A percentile compares a stretch with the other conserved stretches of the same genome.
Evolutionary conservation across 2,113 vertebrate genomes (phyloP).

Genomic region (Prunella fulvescens): DNA sequence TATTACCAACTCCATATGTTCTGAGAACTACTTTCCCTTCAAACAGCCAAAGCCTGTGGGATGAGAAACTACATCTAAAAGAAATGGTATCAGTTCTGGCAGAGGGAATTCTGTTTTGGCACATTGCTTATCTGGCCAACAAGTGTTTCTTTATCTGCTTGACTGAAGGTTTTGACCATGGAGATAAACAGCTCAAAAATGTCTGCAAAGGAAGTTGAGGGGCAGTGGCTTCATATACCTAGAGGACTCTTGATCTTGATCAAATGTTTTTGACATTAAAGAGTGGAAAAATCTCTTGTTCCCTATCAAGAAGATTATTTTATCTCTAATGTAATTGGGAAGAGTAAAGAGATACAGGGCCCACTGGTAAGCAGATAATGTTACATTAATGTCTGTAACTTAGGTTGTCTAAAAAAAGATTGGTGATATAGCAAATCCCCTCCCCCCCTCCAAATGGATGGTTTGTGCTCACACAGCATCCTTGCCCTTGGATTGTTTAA

Average conservation of each 20-base stretch:
- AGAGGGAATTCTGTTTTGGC: slow-evolving; percentile 49
- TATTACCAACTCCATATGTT: slow-evolving; percentile 56
- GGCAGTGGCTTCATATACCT: background rate
- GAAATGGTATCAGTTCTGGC: slow-evolving; percentile 11
- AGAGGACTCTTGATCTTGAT: background rate
- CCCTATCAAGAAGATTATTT: background rate
- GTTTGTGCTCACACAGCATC: background rate
- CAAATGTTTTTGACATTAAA: background rate
- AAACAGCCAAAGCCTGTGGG: background rate
- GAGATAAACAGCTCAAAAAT: background rate
- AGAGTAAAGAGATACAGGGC: background rate
- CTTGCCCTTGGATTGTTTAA: background rate
- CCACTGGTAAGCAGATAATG: background rate
- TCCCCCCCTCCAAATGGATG: background rate
- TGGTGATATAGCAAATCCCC: background rate
- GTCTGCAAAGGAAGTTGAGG: background rate
- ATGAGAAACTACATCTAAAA: slow-evolving; percentile 15
- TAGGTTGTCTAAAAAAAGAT: background rate
- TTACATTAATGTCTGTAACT: background rate
- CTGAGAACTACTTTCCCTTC: slow-evolving; percentile 23
- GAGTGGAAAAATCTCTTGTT: background rate
- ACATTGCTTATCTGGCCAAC: background rate
- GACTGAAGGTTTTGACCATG: background rate
- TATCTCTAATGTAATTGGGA: background rate
- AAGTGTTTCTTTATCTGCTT: background rate